These are phyloP conservation scores for Bombus confusus DNA, from an alignment of 1,140 invertebrate species.

Conservation along the genomic window DNA sequence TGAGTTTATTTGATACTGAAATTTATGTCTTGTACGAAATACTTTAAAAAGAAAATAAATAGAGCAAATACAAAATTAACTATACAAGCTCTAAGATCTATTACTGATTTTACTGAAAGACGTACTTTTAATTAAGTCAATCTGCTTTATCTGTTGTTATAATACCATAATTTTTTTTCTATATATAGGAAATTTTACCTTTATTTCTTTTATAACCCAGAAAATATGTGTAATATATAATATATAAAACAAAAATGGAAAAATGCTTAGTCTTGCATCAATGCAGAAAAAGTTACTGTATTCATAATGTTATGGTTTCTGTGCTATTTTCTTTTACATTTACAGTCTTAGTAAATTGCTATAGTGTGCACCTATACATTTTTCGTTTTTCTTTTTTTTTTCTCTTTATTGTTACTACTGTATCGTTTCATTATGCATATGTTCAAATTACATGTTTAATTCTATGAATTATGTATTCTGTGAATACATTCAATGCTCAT, in stretches of 20 bases:
- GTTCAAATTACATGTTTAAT: conserved; percentile 77
- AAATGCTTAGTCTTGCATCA: conserved; percentile 69
- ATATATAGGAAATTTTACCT: conserved; percentile 63
- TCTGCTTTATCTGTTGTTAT: conserved; percentile 37
- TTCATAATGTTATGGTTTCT: conserved; percentile 48
- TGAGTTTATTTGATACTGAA: conserved; percentile 20
- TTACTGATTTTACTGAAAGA: conserved; percentile 60
- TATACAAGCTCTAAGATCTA: conserved; percentile 75
- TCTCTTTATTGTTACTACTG: conserved; percentile 70
- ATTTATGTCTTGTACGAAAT: conserved; percentile 54
- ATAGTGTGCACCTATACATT: conserved; percentile 74
- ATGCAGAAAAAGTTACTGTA: conserved; percentile 53
- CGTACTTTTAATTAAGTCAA: conserved; percentile 53
- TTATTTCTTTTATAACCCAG: conserved; percentile 52
- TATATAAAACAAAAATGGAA: conserved; percentile 64
- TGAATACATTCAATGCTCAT: conserved; percentile 62
- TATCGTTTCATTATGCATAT: conserved; percentile 76
- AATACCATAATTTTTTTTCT: conserved; percentile 55
- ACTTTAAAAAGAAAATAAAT: conserved; percentile 74
- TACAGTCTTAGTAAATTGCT: conserved; percentile 78
- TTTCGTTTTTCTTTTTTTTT: conserved; percentile 45
- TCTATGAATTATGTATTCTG: conserved; percentile 73
- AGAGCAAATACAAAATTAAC: conserved; percentile 78
- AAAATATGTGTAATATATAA: conserved; percentile 44
- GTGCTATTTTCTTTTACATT: conserved; percentile 66